A percentile compares a stretch with the other conserved stretches of the same genome.
These are phyloP conservation scores for Ecdyonurus torrentis DNA, from an alignment of 2,888 invertebrate species.

Conservation along the genomic window DNA sequence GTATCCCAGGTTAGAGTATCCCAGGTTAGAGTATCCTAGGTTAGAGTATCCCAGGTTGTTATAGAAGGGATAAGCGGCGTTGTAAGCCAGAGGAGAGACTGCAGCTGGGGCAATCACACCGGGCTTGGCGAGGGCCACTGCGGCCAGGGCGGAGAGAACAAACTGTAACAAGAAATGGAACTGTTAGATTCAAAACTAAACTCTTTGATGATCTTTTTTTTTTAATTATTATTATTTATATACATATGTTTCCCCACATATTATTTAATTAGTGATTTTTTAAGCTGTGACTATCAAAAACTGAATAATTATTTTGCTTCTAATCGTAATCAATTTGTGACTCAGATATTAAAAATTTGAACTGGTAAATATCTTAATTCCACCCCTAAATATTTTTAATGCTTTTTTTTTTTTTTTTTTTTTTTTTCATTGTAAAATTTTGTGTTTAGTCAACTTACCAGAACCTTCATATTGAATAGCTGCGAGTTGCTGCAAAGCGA, in stretches of 20 bases:
- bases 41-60: neutral
- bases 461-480: slow-evolving; percentile 8
- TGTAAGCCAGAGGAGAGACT: slow-evolving; percentile 10
- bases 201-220: neutral
- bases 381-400: too few relatives aligned
- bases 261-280: neutral
- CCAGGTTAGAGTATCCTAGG: too few relatives aligned
- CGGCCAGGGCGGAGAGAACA: slow-evolving; percentile 15
- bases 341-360: too few relatives aligned
- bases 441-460: slow-evolving; percentile 4
- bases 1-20: too few relatives aligned
- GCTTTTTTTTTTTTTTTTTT: too few relatives aligned
- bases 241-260: too few relatives aligned
- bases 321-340: neutral
- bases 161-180: slow-evolving; percentile 1
- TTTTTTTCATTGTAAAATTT: neutral
- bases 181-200: neutral
- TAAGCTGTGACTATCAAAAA: too few relatives aligned
- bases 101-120: slow-evolving; percentile 10
- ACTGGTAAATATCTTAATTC: too few relatives aligned
- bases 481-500: slow-evolving; percentile 1
- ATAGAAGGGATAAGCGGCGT: neutral
- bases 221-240: too few relatives aligned
- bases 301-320: neutral
- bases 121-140: slow-evolving; percentile 9